A percentile compares a stretch with the other conserved stretches of the same genome.
Evolutionary conservation across 2,113 vertebrate genomes (phyloP).

Genomic region (Polypterus bichir): DNA sequence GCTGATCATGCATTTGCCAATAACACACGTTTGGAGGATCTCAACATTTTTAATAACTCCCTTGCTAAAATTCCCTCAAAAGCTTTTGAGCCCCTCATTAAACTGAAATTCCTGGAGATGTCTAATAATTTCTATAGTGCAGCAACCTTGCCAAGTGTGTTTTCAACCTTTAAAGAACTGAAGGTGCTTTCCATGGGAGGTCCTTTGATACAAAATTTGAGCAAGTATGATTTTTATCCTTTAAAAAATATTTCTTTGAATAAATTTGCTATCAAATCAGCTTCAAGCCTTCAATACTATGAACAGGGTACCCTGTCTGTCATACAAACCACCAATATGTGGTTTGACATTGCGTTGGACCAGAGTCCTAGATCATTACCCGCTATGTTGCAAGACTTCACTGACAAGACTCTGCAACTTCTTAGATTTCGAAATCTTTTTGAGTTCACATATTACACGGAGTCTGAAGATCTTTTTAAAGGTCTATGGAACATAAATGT

Average conservation of each 20-base stretch:
- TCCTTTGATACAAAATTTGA: constrained; percentile 38
- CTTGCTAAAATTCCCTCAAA: constrained; percentile 41
- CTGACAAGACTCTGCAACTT: constrained; percentile 36
- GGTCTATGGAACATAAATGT: constrained; percentile 33
- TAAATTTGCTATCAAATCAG: constrained; percentile 57
- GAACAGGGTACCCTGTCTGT: constrained; percentile 50
- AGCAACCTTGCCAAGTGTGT: constrained; percentile 31
- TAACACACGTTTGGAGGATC: constrained; percentile 43
- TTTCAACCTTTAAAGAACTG: constrained; percentile 38
- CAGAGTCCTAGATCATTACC: constrained; percentile 29
- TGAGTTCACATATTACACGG: constrained; percentile 59
- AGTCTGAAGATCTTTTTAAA: constrained; percentile 42
- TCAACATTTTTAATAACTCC: constrained; percentile 68
- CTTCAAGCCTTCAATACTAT: constrained; percentile 45
- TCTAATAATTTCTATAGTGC: constrained; percentile 62
- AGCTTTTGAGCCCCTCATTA: constrained; percentile 38
- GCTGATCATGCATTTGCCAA: constrained; percentile 39
- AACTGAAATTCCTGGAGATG: constrained; percentile 41
- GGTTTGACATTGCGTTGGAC: constrained; percentile 60
- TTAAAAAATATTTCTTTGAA: constrained; percentile 39
- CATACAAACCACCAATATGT: constrained; percentile 43
- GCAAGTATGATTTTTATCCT: constrained; percentile 36
- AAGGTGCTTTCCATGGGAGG: constrained; percentile 54
- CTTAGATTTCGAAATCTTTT: constrained; percentile 68
- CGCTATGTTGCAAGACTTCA: constrained; percentile 48